These are phyloP conservation scores for Hydrozoanthus tunicans DNA, from an alignment of 64 coral and sea anemone species.

Conservation along the genomic window DNA sequence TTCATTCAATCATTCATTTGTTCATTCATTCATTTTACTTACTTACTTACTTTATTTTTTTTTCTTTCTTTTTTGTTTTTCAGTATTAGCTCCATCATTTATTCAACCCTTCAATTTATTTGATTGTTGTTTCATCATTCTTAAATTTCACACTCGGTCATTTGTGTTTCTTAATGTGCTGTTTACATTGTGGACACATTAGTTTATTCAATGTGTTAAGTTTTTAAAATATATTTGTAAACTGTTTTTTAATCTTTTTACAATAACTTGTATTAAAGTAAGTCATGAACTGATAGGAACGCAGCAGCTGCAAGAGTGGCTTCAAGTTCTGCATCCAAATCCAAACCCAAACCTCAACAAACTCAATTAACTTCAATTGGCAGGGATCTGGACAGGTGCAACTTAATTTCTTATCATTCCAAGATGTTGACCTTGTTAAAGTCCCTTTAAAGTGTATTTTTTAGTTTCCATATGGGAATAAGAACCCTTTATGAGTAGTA, in stretches of 20 bases:
- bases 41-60: too few relatives aligned
- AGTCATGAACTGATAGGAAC: slow-evolving; percentile 40
- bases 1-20: background rate
- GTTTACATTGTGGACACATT: too few relatives aligned
- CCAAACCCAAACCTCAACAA: slow-evolving; percentile 78
- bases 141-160: too few relatives aligned
- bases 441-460: too few relatives aligned
- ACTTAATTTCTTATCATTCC: background rate
- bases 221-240: background rate
- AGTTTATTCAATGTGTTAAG: background rate
- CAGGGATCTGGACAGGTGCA: slow-evolving; percentile 75
- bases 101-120: too few relatives aligned
- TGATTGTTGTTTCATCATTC: too few relatives aligned
- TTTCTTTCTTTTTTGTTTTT: too few relatives aligned
- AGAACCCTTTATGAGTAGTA: too few relatives aligned
- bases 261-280: background rate
- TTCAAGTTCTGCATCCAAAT: slow-evolving; percentile 11
- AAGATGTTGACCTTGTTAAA: too few relatives aligned
- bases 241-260: background rate
- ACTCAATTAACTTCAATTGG: slow-evolving; percentile 78
- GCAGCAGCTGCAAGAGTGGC: slow-evolving; percentile 60
- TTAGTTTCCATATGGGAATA: too few relatives aligned
- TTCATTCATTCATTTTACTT: background rate
- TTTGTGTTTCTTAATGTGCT: too few relatives aligned
- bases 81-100: too few relatives aligned